Evolutionary conservation across 2,797 vertebrate genomes (phyloP), one percentile per base, ranked within the genome.

Genomic region (Loriculus beryllinus): DNA sequence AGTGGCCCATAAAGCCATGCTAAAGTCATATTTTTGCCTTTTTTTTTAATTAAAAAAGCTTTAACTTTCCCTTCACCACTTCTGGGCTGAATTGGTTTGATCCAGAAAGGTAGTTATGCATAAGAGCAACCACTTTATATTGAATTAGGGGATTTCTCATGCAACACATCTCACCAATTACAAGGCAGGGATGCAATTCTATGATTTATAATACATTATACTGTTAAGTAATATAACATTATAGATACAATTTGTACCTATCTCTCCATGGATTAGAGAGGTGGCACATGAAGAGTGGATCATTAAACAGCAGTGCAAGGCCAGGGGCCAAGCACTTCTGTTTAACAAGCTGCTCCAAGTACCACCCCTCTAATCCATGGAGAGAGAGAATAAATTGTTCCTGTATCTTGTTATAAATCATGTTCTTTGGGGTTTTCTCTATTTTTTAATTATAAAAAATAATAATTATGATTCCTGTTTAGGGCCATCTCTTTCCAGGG

Each of bases 161-260:
- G 96, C 97, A 97, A 97, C 96, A 94, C 97, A 96, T 97, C 96
- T 98, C 96, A 94, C 97, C 98, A 98, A 98, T 98, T 98, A 98
- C 97, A 97, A 98, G 97, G 97, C 96, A 97, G 96, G 93, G 97
- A 98, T 98, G 97, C 97, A 97, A 97, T 98, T 97, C 97, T 97
- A 94, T 97, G 97, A 98, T 98, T 98, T 97, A 98, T 98, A 97
- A 97, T 98, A 98, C 97, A 98, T 98, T 98, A 98, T 95, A 97
- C 96, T 94, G 97, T 98, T 98, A 98, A 98, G 97, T 98, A 98
- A 98, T 98, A 98, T 97, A 98, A 97, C 97, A 97, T 98, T 98
- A 98, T 97, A 97, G 98, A 98, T 96, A 97, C 97, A 98, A 98
- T 98, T 98, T 98, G 97, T 97, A 97, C 97, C 97, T 97, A 97